These are phyloP conservation scores for Lepas anatifera DNA, from an alignment of 2,888 invertebrate genomes.

Conservation along the genomic window DNA sequence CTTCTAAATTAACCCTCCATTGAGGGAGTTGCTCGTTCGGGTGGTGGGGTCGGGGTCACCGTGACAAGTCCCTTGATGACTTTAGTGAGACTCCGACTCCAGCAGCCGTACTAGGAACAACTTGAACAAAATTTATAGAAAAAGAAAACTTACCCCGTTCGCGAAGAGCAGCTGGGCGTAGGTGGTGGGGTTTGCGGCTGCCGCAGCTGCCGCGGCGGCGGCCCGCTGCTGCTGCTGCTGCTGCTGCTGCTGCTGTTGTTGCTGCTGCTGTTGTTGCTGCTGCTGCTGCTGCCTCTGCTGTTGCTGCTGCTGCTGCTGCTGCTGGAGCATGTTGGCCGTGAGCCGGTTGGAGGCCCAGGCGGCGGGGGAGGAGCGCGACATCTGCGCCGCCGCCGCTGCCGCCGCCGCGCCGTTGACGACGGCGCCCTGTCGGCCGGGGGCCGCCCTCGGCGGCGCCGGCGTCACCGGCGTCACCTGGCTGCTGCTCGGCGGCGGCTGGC, in stretches of 20 bases:
- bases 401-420: neutral
- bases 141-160: neutral
- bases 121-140: too few species aligned
- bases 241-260: neutral
- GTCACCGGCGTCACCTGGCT: constrained; percentile 38
- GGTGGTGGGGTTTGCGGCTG: neutral
- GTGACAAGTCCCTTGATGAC: too few species aligned
- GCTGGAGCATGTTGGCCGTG: neutral
- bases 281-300: constrained; percentile 7
- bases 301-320: neutral
- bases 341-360: neutral
- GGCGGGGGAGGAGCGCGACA: neutral
- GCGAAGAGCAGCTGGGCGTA: neutral
- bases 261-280: constrained; percentile 13
- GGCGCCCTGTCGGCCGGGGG: constrained; percentile 32
- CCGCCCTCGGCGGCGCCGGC: constrained; percentile 28
- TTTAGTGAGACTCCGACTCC: too few species aligned
- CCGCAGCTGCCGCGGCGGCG: neutral
- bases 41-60: too few species aligned
- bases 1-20: too few species aligned
- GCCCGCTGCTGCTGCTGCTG: neutral
- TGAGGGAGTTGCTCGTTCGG: too few species aligned
- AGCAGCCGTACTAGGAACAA: too few species aligned
- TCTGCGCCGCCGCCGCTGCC: neutral
- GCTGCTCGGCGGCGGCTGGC: constrained; percentile 35